Percentiles rank a stretch among this genome's conserved stretches.
Conservation (phyloP, 2,797 vertebrate species). For the Notoglanidium macrostoma region DNA sequence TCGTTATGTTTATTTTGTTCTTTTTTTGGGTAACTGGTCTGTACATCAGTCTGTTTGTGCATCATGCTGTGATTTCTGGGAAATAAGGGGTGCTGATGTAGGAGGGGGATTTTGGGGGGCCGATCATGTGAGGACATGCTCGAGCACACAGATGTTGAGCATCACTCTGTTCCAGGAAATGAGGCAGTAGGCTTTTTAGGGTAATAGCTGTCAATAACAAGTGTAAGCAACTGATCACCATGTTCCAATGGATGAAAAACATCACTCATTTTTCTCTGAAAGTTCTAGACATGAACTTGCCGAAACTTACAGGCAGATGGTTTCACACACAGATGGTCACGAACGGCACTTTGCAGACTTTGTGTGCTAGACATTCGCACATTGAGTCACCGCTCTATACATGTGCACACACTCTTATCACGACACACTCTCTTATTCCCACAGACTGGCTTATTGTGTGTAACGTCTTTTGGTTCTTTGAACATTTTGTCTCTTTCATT, state of each 20-base stretch:
- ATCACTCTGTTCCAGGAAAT: constrained; percentile 50
- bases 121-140: constrained; percentile 6
- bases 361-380: constrained; percentile 52
- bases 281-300: constrained; percentile 38
- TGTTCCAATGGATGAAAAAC: constrained; percentile 42
- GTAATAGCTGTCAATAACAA: constrained; percentile 30
- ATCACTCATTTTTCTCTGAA: constrained; percentile 43
- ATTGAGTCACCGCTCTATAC: constrained; percentile 57
- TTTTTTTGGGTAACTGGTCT: constrained; percentile 17
- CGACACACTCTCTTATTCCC: constrained; percentile 24
- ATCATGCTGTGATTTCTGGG: constrained; percentile 52
- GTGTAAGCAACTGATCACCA: constrained; percentile 22
- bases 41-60: constrained; percentile 40
- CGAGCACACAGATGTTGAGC: constrained; percentile 30
- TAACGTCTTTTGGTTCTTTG: constrained; percentile 39
- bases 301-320: constrained; percentile 48
- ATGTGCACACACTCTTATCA: constrained; percentile 28
- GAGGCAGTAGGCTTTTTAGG: constrained; percentile 34
- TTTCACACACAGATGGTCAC: constrained; percentile 53
- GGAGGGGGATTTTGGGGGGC: constrained; percentile 53
- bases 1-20: constrained; percentile 46
- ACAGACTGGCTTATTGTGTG: constrained; percentile 17
- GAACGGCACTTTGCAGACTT: constrained; percentile 45
- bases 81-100: constrained; percentile 50
- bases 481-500: constrained; percentile 37